Conservation (phyloP, 2,888 invertebrate species). For the Thelaira solivaga region DNA sequence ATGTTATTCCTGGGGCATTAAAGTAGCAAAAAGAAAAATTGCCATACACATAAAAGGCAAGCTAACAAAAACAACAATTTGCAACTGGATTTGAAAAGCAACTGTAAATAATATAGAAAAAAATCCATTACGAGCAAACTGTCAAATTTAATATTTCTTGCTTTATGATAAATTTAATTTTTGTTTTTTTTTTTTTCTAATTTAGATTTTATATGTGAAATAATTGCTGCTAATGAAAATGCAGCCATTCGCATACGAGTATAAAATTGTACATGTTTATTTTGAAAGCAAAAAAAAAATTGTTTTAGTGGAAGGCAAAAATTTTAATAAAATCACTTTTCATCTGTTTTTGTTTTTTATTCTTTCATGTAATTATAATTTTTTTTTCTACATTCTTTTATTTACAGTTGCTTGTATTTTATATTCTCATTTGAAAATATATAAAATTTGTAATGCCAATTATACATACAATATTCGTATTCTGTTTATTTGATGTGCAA, state of each 20-base stretch:
- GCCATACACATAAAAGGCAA: constrained; percentile 12
- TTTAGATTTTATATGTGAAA: constrained; percentile 36
- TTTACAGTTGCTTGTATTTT: not conserved
- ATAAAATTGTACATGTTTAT: not conserved
- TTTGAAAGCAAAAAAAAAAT: not conserved
- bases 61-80: not conserved
- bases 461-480: no score
- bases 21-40: constrained; percentile 27
- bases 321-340: constrained; percentile 46
- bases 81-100: constrained; percentile 35
- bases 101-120: constrained; percentile 11
- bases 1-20: constrained; percentile 44
- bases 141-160: constrained; percentile 32
- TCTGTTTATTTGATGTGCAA: constrained; percentile 38
- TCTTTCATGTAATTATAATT: constrained; percentile 41
- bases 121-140: constrained; percentile 24
- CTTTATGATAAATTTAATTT: constrained; percentile 22
- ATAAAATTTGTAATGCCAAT: constrained; percentile 30
- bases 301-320: constrained; percentile 9
- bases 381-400: constrained; percentile 2
- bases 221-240: constrained; percentile 19
- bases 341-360: constrained; percentile 39
- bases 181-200: constrained; percentile 6
- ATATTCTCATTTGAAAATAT: constrained; percentile 21
- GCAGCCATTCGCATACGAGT: constrained; percentile 1